Evolutionary conservation across 1,140 invertebrate species (phyloP).

Genomic region (Meteorus sp.): DNA sequence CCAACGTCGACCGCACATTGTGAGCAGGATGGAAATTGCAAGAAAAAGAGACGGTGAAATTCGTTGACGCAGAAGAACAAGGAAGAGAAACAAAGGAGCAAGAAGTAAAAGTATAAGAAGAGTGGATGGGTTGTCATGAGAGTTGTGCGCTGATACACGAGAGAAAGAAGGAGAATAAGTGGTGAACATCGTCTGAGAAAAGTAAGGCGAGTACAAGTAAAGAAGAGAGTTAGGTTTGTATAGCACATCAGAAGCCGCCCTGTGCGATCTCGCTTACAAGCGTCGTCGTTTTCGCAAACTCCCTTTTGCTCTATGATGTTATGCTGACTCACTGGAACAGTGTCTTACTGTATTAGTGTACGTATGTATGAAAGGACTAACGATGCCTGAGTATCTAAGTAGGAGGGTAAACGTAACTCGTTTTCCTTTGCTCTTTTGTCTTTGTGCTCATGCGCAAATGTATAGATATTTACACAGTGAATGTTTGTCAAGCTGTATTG

Average conservation of each 20-base stretch:
- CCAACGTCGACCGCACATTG: not conserved
- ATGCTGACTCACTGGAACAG: not conserved
- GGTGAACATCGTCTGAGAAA: not conserved
- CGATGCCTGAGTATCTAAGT: too few species aligned
- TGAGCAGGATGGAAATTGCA: not conserved
- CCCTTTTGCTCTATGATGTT: too few species aligned
- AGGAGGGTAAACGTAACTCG: too few species aligned
- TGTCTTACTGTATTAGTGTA: too few species aligned
- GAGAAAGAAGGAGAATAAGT: not conserved
- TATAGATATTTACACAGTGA: too few species aligned
- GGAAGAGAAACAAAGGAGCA: constrained; percentile 3
- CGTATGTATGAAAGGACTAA: too few species aligned
- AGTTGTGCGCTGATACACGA: too few species aligned
- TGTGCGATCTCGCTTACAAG: not conserved
- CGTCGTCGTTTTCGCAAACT: not conserved
- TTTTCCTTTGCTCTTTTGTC: too few species aligned
- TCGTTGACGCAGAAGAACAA: constrained; percentile 1
- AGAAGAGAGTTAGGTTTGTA: constrained; percentile 10
- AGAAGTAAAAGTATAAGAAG: too few species aligned
- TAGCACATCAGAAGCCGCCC: not conserved
- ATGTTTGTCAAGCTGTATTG: too few species aligned
- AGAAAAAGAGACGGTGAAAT: not conserved
- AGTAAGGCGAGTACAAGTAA: not conserved
- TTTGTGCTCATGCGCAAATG: too few species aligned
- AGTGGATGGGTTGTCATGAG: too few species aligned